Base-by-base conservation (phyloP, 1,140 invertebrate species). In the Dendroctonus valens region DNA sequence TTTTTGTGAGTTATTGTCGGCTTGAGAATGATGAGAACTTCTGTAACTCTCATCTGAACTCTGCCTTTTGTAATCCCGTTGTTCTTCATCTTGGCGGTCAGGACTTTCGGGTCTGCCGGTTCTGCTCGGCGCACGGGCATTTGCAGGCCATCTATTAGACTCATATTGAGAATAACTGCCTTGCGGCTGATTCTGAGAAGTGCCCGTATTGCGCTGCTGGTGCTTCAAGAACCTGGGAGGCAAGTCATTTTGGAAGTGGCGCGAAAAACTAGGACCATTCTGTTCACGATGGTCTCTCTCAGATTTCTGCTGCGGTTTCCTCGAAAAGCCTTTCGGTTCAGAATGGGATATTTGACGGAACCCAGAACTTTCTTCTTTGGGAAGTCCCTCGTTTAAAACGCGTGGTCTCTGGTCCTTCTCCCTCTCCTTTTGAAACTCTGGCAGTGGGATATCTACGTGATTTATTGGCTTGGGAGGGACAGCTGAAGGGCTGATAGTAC, bases 151-250 rank as follows among this genome's bases (percentile, higher is more conserved):
- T 41, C 57, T 50, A 37, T 61, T 54, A 0, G 49, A 38, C 12
- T 69, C 63, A 41, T 64, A 64, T 61, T 69, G 54, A 49, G 41
- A 65, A 50, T 63, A 59, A 57, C 38, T 12, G 15, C 58, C 42
- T 11, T 59, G 41, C 14, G 44, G 40, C 7, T 14, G n/a, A 41
- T 9, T 11, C n/a, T 11, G 41, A 52, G 42, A 52, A 44, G 49
- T 59, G 48, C 44, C 69, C 40, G 63, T 60, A 62, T 73, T 73
- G 54, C 74, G 46, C 70, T 81, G 79, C 72, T 89, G 55, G 71
- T 81, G 79, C 72, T 89, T 91, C 75, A 91, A 86, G 79, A 96
- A 94, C 48, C 93, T 83, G 42, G 93, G 93, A 41, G 93, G 92
- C 69, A 95, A 82, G 80, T 92, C 90, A 51, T 83, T 86, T 77